Evolutionary conservation across 2,113 vertebrate species (phyloP).

Genomic region (Nesogale talazaci): DNA sequence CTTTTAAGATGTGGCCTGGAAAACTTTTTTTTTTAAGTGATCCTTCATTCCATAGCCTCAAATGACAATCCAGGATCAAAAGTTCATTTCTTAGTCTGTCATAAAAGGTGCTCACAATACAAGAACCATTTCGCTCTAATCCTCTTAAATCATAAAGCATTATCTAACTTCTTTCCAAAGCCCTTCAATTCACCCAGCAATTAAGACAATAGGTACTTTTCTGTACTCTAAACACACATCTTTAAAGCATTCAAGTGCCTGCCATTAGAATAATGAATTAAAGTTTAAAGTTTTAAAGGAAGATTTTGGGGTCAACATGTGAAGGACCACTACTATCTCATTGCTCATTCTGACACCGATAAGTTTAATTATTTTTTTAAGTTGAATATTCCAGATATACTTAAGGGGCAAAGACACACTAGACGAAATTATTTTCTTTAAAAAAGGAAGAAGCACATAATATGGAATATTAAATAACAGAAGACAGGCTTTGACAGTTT

Average conservation of each 20-base stretch:
- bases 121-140: slow-evolving; percentile 36
- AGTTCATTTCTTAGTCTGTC: not conserved
- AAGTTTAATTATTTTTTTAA: too few species aligned
- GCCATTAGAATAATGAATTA: slow-evolving; percentile 6
- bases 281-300: not conserved
- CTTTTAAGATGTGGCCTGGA: not conserved
- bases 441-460: not conserved
- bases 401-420: not conserved
- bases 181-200: not conserved
- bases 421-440: not conserved
- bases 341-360: not conserved
- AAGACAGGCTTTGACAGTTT: not conserved
- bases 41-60: not conserved
- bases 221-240: not conserved
- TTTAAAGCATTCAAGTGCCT: not conserved
- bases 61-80: not conserved
- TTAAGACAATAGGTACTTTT: slow-evolving; percentile 25
- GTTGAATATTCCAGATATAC: not conserved
- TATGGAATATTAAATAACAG: not conserved
- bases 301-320: not conserved
- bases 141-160: slow-evolving; percentile 42
- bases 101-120: slow-evolving; percentile 30
- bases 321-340: not conserved
- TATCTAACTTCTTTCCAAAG: slow-evolving; percentile 38
- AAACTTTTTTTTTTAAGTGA: too few species aligned